Base-by-base conservation (phyloP, 2,797 vertebrate species). In the Falco berigora region DNA sequence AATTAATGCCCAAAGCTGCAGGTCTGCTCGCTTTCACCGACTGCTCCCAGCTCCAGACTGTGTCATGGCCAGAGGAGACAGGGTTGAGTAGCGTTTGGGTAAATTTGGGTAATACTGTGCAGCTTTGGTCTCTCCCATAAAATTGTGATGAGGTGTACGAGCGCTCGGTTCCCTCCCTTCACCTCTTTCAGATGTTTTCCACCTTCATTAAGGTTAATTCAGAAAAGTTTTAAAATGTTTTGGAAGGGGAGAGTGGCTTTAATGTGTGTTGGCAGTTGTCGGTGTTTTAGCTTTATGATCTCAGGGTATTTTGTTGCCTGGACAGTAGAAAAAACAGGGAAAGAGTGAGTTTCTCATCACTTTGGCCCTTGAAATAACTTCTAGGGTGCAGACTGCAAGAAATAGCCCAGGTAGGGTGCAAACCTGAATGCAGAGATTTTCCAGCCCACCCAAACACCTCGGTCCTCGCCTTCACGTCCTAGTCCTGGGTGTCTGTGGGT, bases 131-230 rank as follows among this genome's bases (percentile, higher is more conserved):
- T 63, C 79, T 74, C 50, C 50, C 40, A 28, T 49, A 10, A 73
- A 72, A 69, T 10, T 5, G 1, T 34, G 18, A 3, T 3, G 34
- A 49, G 30, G 50, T 22, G 24, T 4, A 19, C 0, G 4, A 81
- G 59, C 0, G 0, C 20, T 58, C 1, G 0, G 11, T 53, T 24
- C 17, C 12, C 4, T 14, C 6, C 0, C 30, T 44, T 21, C 1
- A 2, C 2, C 6, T 30, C 52, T 47, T 67, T 49, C 34, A 47
- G 63, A 8, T 6, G 1, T 61, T 83, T 91, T 28, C 38, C 13
- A 25, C 32, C 42, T 87, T 67, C 0, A 0, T 20, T 49, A 36
- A 90, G 4, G 69, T 72, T 53, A 21, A 86, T 42, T 49, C 34
- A 28, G 62, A 8, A 16, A 61, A 42, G 58, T 64, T 72, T 44